phyloP scores from a whole-genome alignment of 2,888 invertebrate species.

The Drosophila setosimentum region DNA sequence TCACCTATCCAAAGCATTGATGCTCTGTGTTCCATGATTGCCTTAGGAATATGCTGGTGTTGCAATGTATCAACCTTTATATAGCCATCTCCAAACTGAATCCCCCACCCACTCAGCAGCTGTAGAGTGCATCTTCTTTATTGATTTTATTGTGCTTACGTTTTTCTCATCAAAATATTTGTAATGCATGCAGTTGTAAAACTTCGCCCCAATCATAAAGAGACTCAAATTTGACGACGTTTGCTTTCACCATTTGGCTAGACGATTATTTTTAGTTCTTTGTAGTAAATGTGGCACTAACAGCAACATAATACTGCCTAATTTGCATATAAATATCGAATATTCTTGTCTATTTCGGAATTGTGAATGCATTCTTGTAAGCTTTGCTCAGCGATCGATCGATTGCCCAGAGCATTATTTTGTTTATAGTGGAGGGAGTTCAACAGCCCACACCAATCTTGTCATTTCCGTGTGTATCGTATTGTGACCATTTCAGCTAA shows the following conservation, averaged over 20 bases:
- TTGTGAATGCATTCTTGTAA: slow-evolving; percentile 32
- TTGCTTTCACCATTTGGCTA: slow-evolving; percentile 36
- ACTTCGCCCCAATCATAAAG: slow-evolving; percentile 23
- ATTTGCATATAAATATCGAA: slow-evolving; percentile 58
- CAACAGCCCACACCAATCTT: slow-evolving; percentile 53
- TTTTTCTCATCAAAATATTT: slow-evolving; percentile 71
- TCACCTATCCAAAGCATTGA: slow-evolving; percentile 59
- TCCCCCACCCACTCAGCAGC: slow-evolving; percentile 28
- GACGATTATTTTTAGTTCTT: slow-evolving; percentile 38
- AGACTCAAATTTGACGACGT: background rate
- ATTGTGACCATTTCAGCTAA: slow-evolving; percentile 3
- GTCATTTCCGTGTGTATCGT: slow-evolving; percentile 48
- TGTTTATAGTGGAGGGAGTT: slow-evolving; percentile 37
- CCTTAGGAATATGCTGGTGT: slow-evolving; percentile 42
- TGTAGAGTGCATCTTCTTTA: slow-evolving; percentile 53
- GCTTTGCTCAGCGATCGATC: slow-evolving; percentile 23
- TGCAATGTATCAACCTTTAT: slow-evolving; percentile 45
- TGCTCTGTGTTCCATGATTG: slow-evolving; percentile 59
- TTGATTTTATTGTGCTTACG: slow-evolving; percentile 49
- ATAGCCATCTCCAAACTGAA: slow-evolving; percentile 21
- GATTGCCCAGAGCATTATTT: slow-evolving; percentile 28
- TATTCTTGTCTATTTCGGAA: slow-evolving; percentile 23
- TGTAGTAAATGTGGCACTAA: slow-evolving; percentile 27
- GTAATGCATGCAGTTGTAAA: slow-evolving; percentile 13
- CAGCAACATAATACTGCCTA: slow-evolving; percentile 12